Base-by-base conservation (phyloP, 2,888 invertebrate genomes). In the Nebria brevicollis region DNA sequence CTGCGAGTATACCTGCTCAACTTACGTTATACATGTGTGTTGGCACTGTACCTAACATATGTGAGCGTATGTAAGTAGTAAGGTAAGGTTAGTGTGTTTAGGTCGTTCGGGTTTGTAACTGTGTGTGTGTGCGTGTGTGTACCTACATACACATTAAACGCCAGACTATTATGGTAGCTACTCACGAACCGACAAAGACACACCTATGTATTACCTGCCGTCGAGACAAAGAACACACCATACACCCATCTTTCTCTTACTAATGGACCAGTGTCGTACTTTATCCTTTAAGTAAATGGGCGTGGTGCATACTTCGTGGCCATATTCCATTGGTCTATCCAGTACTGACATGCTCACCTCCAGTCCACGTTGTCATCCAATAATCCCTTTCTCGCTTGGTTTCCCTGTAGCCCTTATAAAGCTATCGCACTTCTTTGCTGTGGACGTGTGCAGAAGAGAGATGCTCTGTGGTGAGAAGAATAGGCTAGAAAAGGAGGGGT, bases 11-110 rank as follows among this genome's bases (percentile, higher is more conserved):
- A 88, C 88, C 84, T 87, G 87, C 87, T 80, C 87, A 88, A 88
- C 88, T 87, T 87, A 87, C 86, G 86, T 25, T 85, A 77, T 86
- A 87, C 88, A 88, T 87, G 87, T 88, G 87, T 89, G 88, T 88
- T 88, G 88, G 88, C 88, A 88, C 88, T 88, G 87, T 87, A 87
- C 86, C 86, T 87, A 88, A 88, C 88, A 88, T 88, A 88, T 88
- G 88, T 88, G 87, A 86, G 87, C 85, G 87, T 87, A 87, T 88
- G 88, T 88, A 87, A 88, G 88, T 86, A 88, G 87, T 87, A 86
- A 87, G 87, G 86, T 87, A 86, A 87, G 87, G 87, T 88, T 87
- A 86, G 87, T 87, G 86, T 86, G 83, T 76, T 83, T 82, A 80
- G 80, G 80, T 80, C 80, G 80, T 70, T 68, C 74, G 73, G 75